Conservation (phyloP, 2,888 invertebrate genomes). For the Salticus scenicus region DNA sequence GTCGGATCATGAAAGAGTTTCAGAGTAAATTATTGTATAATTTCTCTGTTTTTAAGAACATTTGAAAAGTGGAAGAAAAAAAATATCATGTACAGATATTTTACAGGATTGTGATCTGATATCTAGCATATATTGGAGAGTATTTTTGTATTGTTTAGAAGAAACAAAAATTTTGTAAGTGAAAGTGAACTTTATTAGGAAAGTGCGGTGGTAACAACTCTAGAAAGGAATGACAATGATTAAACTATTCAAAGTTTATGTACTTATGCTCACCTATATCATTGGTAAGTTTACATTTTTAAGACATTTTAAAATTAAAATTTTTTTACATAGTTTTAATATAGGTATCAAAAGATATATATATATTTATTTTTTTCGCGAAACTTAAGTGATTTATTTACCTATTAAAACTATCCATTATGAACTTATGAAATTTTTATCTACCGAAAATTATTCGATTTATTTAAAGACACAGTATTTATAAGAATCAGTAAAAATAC, state of each 20-base stretch:
- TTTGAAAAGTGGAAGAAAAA: not conserved
- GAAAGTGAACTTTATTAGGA: not conserved
- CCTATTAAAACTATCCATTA: too few species aligned
- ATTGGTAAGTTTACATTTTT: not conserved
- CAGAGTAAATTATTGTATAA: not conserved
- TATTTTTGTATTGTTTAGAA: slow-evolving; percentile 3
- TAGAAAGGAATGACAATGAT: not conserved
- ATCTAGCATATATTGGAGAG: not conserved
- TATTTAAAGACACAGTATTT: too few species aligned
- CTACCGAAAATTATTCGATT: too few species aligned
- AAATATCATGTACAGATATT: not conserved
- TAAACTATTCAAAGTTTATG: not conserved
- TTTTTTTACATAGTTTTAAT: too few species aligned
- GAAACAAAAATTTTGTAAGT: not conserved
- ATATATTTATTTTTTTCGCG: too few species aligned
- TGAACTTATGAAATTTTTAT: too few species aligned
- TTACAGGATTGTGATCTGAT: not conserved
- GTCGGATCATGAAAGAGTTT: not conserved
- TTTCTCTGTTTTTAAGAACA: not conserved
- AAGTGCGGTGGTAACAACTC: not conserved
- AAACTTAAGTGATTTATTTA: too few species aligned
- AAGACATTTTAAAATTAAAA: too few species aligned
- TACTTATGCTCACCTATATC: not conserved
- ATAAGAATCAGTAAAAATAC: too few species aligned
- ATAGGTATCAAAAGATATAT: too few species aligned